Percentiles rank a stretch among this genome's conserved stretches.
Conservation (phyloP, 2,113 vertebrate species). For the Cebidichthys violaceus region DNA sequence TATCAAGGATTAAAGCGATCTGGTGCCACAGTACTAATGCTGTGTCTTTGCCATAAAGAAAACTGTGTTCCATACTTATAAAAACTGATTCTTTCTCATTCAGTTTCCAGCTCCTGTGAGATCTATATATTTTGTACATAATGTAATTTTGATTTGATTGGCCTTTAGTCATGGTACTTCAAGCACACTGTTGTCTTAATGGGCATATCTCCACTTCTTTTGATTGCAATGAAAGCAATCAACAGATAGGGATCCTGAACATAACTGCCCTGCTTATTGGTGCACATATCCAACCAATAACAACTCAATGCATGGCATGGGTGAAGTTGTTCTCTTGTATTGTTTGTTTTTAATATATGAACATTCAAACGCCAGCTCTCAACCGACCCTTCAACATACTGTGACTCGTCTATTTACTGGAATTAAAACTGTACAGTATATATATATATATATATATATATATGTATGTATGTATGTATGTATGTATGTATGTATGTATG, state of each 20-base stretch:
- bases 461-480: constrained; percentile 28
- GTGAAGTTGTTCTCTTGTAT: constrained; percentile 19
- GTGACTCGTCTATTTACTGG: constrained; percentile 75
- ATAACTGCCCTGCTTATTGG: constrained; percentile 43
- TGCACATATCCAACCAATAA: constrained; percentile 32
- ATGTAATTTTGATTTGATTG: constrained; percentile 33
- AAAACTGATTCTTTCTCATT: constrained; percentile 14
- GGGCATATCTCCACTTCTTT: constrained; percentile 9
- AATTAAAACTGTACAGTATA: constrained; percentile 62
- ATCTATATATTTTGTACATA: constrained; percentile 60
- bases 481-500: constrained; percentile 28
- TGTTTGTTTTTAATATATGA: constrained; percentile 51
- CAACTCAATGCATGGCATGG: constrained; percentile 55
- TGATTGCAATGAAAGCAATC: constrained; percentile 19
- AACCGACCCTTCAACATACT: constrained; percentile 61
- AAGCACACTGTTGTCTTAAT: constrained; percentile 61
- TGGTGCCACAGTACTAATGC: constrained; percentile 45
- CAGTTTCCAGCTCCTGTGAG: constrained; percentile 28
- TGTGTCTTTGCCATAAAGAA: constrained; percentile 38
- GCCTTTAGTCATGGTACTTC: constrained; percentile 41
- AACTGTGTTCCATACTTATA: not conserved
- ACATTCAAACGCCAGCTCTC: constrained; percentile 57
- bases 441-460: constrained; percentile 29
- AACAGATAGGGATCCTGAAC: constrained; percentile 16
- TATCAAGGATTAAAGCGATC: constrained; percentile 42